Base-by-base conservation (phyloP, 2,888 invertebrate genomes). In the Ptilodon capucinus region DNA sequence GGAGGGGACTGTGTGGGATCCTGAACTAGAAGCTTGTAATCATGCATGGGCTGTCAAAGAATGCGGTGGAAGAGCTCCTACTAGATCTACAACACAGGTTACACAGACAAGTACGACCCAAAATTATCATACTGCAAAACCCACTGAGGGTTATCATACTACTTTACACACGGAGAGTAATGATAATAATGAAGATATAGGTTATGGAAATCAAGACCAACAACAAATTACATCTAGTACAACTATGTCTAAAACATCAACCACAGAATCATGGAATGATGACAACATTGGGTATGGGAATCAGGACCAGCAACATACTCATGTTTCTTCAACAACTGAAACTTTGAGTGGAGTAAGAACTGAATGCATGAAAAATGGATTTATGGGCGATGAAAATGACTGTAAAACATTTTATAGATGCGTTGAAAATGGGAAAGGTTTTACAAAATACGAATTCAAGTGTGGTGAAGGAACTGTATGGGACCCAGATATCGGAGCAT, bases 341-440 rank as follows among this genome's bases (percentile, higher is more conserved):
- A 43, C 49, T 8, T 40, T 43, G 0, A 51, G 23, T 36, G 46
- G 18, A 11, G 28, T 13, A 30, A 19, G 34, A 18, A 57, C 59
- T 40, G 51, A 66, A 43, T 93, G 93, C 60, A 75, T 70, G 5
- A 66, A 76, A 34, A 93, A 92, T 64, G 75, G 94, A 18, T 94
- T 93, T 68, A 92, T 92, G 76, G 89, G 93, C 1, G 91, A 94
- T 73, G 87, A 90, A n/a, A 85, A 85, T 16, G 65, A 88, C 46
- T 95, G 95, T 59, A 89, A 91, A 32, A 92, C 92, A 67, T 95
- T 94, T 74, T 93, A 94, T 68, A 91, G 94, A n/a, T 95, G 95
- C 69, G 93, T 93, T 0, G 80, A 92, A 50, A 92, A 93, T 62
- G 93, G 92, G n/a, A 91, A 89, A 45, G 93, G 92, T 13, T 94